These are phyloP conservation scores for Porites evermanni DNA, from an alignment of 92 coral and sea anemone species.

Conservation along the genomic window DNA sequence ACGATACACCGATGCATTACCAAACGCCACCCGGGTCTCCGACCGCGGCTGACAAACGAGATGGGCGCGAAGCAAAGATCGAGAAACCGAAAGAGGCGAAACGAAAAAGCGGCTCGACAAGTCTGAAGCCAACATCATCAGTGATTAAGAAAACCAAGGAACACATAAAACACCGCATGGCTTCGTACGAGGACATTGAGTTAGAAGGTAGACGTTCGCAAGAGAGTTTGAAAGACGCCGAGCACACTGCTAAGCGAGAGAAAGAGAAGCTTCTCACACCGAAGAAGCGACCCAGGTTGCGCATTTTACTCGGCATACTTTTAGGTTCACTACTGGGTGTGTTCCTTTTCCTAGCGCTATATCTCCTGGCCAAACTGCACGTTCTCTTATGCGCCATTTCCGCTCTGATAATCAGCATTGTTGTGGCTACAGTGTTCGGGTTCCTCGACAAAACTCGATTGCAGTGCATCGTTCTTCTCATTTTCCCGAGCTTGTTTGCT, in stretches of 20 bases:
- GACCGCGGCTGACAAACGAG: slow-evolving; percentile 46
- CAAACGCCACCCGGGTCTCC: slow-evolving; percentile 79
- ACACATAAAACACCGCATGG: slow-evolving; percentile 79
- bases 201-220: slow-evolving; percentile 74
- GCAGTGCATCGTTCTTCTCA: slow-evolving; percentile 78
- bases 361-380: slow-evolving; percentile 66
- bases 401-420: slow-evolving; percentile 75
- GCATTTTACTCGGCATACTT: slow-evolving; percentile 82
- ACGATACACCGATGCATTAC: slow-evolving; percentile 78
- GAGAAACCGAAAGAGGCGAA: slow-evolving; percentile 57
- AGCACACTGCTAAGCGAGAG: slow-evolving; percentile 69
- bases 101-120: slow-evolving; percentile 38
- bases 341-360: slow-evolving; percentile 76
- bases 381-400: slow-evolving; percentile 70
- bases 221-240: slow-evolving; percentile 84
- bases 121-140: slow-evolving; percentile 69
- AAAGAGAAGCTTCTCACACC: slow-evolving; percentile 75
- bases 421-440: slow-evolving; percentile 78
- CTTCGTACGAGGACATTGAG: slow-evolving; percentile 83
- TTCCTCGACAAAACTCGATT: slow-evolving; percentile 86
- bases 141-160: slow-evolving; percentile 66
- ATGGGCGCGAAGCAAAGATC: slow-evolving; percentile 53
- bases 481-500: slow-evolving; percentile 90
- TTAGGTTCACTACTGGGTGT: slow-evolving; percentile 82
- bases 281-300: slow-evolving; percentile 71